These are phyloP conservation scores for Mamestra brassicae DNA, from an alignment of 2,888 invertebrate species.

Conservation along the genomic window DNA sequence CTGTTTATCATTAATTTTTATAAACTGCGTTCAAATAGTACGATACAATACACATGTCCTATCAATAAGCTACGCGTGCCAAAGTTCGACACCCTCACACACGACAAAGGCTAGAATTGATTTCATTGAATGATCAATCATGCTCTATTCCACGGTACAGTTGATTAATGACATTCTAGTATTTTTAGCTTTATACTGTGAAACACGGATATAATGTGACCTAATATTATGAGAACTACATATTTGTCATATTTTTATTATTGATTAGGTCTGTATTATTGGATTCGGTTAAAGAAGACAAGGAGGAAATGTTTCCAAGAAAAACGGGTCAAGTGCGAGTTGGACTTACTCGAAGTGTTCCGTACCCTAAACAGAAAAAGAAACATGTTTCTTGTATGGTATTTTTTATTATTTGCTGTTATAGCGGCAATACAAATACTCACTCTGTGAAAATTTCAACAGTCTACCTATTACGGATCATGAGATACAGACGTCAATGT, in stretches of 20 bases:
- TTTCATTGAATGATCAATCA: constrained; percentile 50
- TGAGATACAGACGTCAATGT: too few relatives aligned
- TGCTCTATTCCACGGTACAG: constrained; percentile 12
- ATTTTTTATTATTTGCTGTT: too few relatives aligned
- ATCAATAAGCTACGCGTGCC: constrained; percentile 4
- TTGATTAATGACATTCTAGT: constrained; percentile 42
- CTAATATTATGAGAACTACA: neutral
- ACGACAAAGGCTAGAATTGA: constrained; percentile 37
- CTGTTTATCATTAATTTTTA: neutral
- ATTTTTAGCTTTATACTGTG: constrained; percentile 12
- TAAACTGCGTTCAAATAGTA: neutral
- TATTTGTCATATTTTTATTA: neutral
- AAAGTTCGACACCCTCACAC: neutral
- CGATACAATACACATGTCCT: neutral
- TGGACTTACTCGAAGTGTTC: too few relatives aligned
- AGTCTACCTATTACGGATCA: too few relatives aligned
- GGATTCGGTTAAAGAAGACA: neutral
- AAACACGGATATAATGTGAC: constrained; percentile 1
- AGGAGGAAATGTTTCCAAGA: neutral
- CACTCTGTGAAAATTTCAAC: too few relatives aligned
- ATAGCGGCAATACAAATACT: too few relatives aligned
- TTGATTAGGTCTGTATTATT: neutral
- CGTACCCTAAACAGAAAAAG: too few relatives aligned
- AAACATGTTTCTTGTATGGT: too few relatives aligned
- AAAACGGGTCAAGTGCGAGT: too few relatives aligned